These are phyloP conservation scores for Urocynchramus pylzowi DNA, from an alignment of 2,113 vertebrate genomes.

Conservation along the genomic window DNA sequence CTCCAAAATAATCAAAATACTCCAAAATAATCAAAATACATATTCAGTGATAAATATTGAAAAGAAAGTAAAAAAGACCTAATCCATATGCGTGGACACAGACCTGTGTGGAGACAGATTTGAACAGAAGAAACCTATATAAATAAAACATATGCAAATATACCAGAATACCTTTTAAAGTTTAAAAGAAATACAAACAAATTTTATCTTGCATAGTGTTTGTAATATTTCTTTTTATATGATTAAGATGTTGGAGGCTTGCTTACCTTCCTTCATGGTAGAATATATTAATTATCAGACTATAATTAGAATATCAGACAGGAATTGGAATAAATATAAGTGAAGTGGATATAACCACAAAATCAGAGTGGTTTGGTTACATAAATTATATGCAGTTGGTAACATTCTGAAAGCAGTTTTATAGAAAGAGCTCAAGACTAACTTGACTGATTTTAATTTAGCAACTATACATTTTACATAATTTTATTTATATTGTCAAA, in stretches of 20 bases:
- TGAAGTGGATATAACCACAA: background rate
- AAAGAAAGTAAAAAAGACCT: background rate
- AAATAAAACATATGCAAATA: background rate
- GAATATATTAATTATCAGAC: background rate
- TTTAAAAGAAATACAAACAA: background rate
- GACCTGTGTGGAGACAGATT: background rate
- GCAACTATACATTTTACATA: background rate
- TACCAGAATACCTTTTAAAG: background rate
- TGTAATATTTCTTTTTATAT: background rate
- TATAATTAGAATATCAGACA: too few species aligned
- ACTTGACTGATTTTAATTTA: background rate
- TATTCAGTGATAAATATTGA: background rate
- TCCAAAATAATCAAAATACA: background rate
- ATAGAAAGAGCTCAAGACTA: background rate
- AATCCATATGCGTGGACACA: rapidly evolving
- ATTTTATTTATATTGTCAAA: background rate
- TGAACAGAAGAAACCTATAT: background rate
- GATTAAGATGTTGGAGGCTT: background rate
- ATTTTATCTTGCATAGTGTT: background rate
- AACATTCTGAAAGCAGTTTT: background rate
- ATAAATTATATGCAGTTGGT: background rate
- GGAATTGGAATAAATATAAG: background rate
- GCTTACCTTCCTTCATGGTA: background rate
- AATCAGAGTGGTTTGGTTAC: background rate
- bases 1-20: background rate